These are phyloP conservation scores for Crenichthys baileyi DNA, from an alignment of 2,797 vertebrate species.

Conservation along the genomic window DNA sequence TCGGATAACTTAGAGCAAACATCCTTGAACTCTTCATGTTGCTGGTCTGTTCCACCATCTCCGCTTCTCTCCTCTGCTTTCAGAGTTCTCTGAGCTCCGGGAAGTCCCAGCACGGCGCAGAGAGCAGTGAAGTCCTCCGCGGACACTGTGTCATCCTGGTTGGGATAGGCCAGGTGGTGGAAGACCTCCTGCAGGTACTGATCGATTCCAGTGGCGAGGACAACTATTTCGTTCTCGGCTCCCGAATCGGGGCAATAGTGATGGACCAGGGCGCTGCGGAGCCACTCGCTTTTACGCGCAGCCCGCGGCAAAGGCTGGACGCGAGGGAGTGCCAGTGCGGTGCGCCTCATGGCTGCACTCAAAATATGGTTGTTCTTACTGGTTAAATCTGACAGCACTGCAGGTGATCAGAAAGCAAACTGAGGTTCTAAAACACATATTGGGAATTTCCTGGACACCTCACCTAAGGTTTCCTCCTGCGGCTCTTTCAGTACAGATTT, in stretches of 20 bases:
- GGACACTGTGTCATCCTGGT: constrained; percentile 70
- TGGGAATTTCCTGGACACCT: constrained; percentile 1
- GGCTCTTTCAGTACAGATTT: constrained; percentile 24
- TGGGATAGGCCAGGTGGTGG: constrained; percentile 77
- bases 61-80: neutral
- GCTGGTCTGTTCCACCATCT: constrained; percentile 4
- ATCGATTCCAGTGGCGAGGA: constrained; percentile 82
- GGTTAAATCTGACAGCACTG: neutral
- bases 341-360: constrained; percentile 45
- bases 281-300: constrained; percentile 80
- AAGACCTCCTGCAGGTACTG: constrained; percentile 86
- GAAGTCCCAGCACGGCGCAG: constrained; percentile 76
- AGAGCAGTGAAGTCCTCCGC: constrained; percentile 78
- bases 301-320: constrained; percentile 46
- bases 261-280: constrained; percentile 78
- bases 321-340: constrained; percentile 18
- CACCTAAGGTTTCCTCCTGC: constrained; percentile 21
- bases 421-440: neutral
- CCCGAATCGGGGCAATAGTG: constrained; percentile 71
- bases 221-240: constrained; percentile 81
- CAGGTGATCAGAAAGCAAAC: neutral
- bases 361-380: neutral
- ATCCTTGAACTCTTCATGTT: constrained; percentile 55
- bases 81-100: constrained; percentile 8
- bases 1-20: constrained; percentile 61